Conservation (phyloP, 2,797 vertebrate species). For the Margarornis squamiger region DNA sequence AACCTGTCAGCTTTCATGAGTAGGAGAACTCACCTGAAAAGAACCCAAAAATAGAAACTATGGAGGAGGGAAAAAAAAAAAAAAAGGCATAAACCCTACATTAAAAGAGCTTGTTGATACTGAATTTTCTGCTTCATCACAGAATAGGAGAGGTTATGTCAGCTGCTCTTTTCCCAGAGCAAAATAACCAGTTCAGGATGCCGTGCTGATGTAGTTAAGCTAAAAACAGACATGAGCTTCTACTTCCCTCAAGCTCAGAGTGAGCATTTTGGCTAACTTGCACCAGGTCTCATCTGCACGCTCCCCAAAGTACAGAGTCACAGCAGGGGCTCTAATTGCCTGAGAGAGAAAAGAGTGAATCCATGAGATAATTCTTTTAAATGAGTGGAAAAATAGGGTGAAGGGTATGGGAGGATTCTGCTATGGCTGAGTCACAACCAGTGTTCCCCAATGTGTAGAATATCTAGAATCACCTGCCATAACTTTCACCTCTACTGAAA, state of each 20-base stretch:
- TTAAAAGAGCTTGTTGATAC: neutral
- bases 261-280: neutral
- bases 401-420: neutral
- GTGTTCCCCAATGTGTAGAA: neutral
- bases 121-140: neutral
- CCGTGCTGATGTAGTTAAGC: neutral
- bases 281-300: neutral
- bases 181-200: neutral
- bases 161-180: neutral
- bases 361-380: neutral
- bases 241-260: neutral
- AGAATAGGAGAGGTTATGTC: neutral
- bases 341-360: neutral
- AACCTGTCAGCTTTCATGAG: neutral
- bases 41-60: neutral
- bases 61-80: neutral
- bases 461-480: neutral
- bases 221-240: neutral
- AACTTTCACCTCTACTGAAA: neutral
- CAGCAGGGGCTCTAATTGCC: neutral
- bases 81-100: neutral
- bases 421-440: neutral
- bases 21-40: conserved; percentile 9
- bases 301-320: neutral
- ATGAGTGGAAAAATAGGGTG: neutral